Evolutionary conservation across 2,113 vertebrate species (phyloP).

Genomic region (Hystrix brachyura): DNA sequence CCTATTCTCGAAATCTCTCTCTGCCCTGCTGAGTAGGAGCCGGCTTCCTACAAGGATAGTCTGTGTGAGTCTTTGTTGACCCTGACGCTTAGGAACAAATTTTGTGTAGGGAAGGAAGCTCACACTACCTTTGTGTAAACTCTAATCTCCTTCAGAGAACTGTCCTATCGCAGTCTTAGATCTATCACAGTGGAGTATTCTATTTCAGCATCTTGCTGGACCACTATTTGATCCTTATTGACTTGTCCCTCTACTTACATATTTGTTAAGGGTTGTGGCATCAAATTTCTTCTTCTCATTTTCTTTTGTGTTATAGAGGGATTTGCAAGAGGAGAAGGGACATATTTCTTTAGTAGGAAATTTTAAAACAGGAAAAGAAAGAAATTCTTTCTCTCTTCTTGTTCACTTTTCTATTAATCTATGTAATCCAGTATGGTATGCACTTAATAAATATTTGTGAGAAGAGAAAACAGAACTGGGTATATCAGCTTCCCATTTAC

Average conservation of each 20-base stretch:
- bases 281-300: background rate
- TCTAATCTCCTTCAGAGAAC: background rate
- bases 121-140: background rate
- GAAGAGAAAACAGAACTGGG: background rate
- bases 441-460: constrained; percentile 38
- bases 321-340: background rate
- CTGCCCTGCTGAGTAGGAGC: background rate
- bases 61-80: background rate
- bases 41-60: background rate
- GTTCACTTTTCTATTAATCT: constrained; percentile 17
- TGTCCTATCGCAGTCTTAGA: background rate
- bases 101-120: background rate
- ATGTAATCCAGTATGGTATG: background rate
- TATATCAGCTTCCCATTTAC: background rate
- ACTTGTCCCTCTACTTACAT: background rate
- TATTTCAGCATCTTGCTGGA: background rate
- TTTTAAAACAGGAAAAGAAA: background rate
- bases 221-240: background rate
- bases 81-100: background rate
- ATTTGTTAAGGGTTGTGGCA: background rate
- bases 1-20: background rate
- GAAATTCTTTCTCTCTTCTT: background rate
- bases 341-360: background rate
- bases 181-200: background rate
- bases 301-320: background rate